phyloP scores from a whole-genome alignment of 2,113 vertebrate genomes.

The Scophthalmus maximus region DNA sequence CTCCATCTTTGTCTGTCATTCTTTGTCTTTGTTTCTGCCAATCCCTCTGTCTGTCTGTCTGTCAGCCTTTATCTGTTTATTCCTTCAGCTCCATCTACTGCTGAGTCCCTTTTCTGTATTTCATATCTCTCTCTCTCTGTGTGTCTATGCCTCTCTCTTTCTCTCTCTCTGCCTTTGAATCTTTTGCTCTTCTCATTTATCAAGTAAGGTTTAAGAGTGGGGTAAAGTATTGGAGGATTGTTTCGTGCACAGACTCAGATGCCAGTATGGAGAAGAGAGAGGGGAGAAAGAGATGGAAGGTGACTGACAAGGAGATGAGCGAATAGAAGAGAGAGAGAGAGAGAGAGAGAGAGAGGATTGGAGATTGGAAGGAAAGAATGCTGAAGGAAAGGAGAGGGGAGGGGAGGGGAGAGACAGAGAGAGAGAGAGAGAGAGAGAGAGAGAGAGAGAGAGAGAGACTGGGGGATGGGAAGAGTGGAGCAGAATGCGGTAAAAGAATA shows the following conservation, averaged over 20 bases:
- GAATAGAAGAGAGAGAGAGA: constrained; percentile 53
- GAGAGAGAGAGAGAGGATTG: constrained; percentile 11
- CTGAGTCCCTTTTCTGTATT: constrained; percentile 21
- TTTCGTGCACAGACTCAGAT: constrained; percentile 56
- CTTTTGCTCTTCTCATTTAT: constrained; percentile 46
- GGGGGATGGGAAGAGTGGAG: constrained; percentile 73
- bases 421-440: constrained; percentile 1
- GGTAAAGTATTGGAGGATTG: constrained; percentile 63
- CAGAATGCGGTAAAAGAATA: constrained; percentile 77
- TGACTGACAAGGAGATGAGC: constrained; percentile 75
- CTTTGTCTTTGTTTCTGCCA: constrained; percentile 57
- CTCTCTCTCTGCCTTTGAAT: constrained; percentile 20
- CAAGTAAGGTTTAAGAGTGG: constrained; percentile 48
- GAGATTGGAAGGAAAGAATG: constrained; percentile 20
- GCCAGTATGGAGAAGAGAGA: constrained; percentile 3
- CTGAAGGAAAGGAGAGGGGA: constrained; percentile 31
- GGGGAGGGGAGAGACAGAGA: constrained; percentile 24
- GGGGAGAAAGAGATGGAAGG: constrained; percentile 54
- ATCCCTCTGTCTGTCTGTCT: constrained; percentile 45
- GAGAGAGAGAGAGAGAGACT: constrained; percentile 33
- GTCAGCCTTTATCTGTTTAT: constrained; percentile 39
- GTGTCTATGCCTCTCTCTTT: background rate
- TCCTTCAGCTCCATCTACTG: constrained; percentile 35
- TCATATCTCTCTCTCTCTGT: background rate
- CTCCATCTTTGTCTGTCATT: constrained; percentile 52